Evolutionary conservation across 2,888 invertebrate genomes (phyloP).

Genomic region (Drosophila falleni): DNA sequence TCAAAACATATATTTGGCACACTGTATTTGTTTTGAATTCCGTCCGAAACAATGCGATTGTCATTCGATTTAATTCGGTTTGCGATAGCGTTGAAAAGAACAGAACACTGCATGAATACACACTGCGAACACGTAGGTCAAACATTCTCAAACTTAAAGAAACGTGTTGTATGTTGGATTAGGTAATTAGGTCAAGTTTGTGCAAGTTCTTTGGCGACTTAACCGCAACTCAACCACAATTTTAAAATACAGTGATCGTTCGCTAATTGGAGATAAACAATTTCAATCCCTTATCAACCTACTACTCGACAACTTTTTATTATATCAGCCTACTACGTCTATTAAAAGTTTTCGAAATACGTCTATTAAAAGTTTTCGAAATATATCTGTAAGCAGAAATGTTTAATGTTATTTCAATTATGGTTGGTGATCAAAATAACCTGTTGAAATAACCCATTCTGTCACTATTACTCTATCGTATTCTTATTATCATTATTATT

Average conservation of each 20-base stretch:
- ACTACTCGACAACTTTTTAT: too few species aligned
- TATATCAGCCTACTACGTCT: too few species aligned
- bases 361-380: too few species aligned
- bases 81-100: conserved; percentile 20
- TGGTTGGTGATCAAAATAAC: too few species aligned
- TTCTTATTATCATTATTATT: too few species aligned
- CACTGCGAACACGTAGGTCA: not conserved
- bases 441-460: not conserved
- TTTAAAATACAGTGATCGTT: not conserved
- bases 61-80: conserved; percentile 2
- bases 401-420: too few species aligned
- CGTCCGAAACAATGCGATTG: conserved; percentile 1
- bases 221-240: not conserved
- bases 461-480: not conserved
- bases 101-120: not conserved
- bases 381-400: too few species aligned
- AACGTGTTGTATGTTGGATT: not conserved
- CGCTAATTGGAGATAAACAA: too few species aligned
- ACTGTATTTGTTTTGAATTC: conserved; percentile 22
- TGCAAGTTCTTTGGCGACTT: not conserved
- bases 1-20: not conserved
- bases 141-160: not conserved
- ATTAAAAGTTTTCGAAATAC: too few species aligned
- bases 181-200: not conserved
- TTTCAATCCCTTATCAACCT: too few species aligned